Base-by-base conservation (phyloP, 2,888 invertebrate species). In the Mesorhabditis belari region DNA sequence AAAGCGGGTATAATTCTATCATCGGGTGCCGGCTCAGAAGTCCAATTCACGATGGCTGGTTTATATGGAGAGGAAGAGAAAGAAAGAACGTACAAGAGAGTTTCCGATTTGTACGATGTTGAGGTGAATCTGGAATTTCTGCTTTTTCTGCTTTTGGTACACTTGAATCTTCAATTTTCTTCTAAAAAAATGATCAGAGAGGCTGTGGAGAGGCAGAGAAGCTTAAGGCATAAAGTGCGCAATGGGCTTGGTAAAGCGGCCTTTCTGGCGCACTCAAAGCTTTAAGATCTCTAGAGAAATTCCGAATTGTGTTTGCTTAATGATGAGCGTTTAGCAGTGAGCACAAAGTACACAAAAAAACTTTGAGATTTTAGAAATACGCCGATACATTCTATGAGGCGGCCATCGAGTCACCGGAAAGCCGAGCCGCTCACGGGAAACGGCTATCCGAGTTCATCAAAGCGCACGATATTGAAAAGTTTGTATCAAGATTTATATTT, bases 11-110 rank as follows among this genome's bases (percentile, higher is more conserved):
- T 79, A 0, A 71, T 79, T 25, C 72, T 80, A 1, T 80, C 79
- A 3, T 77, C 76, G 3, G 79, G 79, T 3, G 80, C 80, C 21
- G 80, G 80, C 57, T 75, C 75, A 2, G 80, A 80, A 60, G 78
- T 80, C 23, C 80, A 80, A 55, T 73, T 79, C 58, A 74, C 70
- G 5, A 75, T 69, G 21, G 79, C 80, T 12, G 80, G 80, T 5
- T 63, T 80, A 44, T 76, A 79, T 59, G n/a, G n/a, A n/a, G 67
- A 71, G 29, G 69, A 75, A n/a, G 73, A 76, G 29, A 74, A 73
- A 5, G 74, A 75, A 55, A 66, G 65, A 51, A 77, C 73, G 55
- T 80, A 80, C 60, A 75, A 80, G 35, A 58, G 80, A 25, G 69
- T 80, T 25, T 65, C 65, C 2, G 73, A 80, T 58, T 62, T 80